Percentiles rank a stretch among this genome's conserved stretches.
Evolutionary conservation across 2,888 invertebrate genomes (phyloP).

Genomic region (Agrilus mali): DNA sequence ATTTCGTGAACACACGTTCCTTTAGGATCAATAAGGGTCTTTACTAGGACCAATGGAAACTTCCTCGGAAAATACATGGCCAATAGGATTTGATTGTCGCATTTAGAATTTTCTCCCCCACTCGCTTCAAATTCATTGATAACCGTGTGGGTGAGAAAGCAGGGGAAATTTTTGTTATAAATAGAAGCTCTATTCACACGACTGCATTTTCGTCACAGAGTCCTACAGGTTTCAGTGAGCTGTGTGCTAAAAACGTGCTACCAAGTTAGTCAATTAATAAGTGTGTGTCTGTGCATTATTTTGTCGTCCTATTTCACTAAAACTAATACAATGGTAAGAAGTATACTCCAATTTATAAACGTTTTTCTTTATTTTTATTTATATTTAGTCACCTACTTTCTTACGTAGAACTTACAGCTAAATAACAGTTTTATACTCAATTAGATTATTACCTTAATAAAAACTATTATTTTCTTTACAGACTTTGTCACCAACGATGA

Average conservation of each 20-base stretch:
- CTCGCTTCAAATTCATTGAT: slow-evolving; percentile 47
- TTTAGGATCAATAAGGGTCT: slow-evolving; percentile 25
- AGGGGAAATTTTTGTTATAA: slow-evolving; percentile 31
- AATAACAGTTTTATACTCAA: too few relatives aligned
- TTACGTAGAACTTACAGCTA: too few relatives aligned
- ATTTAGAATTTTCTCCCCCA: slow-evolving; percentile 25
- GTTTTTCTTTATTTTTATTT: too few relatives aligned
- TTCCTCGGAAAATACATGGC: slow-evolving; percentile 23
- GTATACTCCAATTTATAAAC: too few relatives aligned
- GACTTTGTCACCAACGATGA: slow-evolving; percentile 25
- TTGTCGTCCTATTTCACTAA: too few relatives aligned
- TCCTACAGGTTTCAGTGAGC: background rate
- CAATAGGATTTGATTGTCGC: slow-evolving; percentile 26
- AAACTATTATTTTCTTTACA: slow-evolving; percentile 17
- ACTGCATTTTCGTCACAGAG: slow-evolving; percentile 23
- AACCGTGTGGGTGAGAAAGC: slow-evolving; percentile 47
- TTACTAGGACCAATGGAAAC: slow-evolving; percentile 23
- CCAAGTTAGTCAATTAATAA: background rate
- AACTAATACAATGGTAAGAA: too few relatives aligned
- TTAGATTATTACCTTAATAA: too few relatives aligned
- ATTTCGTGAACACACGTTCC: slow-evolving; percentile 19
- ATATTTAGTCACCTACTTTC: too few relatives aligned
- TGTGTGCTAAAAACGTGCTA: background rate
- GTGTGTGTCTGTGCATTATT: too few relatives aligned
- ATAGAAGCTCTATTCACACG: slow-evolving; percentile 24